A percentile compares a stretch with the other conserved stretches of the same genome.
These are phyloP conservation scores for Aelia acuminata DNA, from an alignment of 2,888 invertebrate species.

Conservation along the genomic window DNA sequence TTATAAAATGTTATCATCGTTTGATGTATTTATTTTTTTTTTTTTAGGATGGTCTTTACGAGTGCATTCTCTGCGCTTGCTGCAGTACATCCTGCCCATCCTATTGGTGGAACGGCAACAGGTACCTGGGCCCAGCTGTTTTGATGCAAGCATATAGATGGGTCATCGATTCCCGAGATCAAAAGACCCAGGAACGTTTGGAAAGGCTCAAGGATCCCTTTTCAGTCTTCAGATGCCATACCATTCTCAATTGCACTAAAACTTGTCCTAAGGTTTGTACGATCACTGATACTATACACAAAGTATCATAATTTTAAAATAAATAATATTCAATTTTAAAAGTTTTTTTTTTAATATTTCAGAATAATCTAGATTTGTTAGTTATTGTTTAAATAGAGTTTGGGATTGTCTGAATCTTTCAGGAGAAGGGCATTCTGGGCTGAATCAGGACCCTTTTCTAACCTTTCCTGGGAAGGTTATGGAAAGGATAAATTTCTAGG, in stretches of 20 bases:
- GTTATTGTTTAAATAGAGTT: too few relatives aligned
- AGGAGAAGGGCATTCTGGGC: too few relatives aligned
- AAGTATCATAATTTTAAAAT: too few relatives aligned
- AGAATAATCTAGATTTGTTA: too few relatives aligned
- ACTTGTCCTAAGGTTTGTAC: conserved; percentile 90
- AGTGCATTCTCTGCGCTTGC: conserved; percentile 98
- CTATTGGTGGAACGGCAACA: conserved; percentile 99
- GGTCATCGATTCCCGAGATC: conserved; percentile 97
- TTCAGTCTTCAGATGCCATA: conserved; percentile 95
- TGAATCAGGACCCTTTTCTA: too few relatives aligned
- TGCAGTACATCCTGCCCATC: conserved; percentile 98
- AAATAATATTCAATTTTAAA: too few relatives aligned
- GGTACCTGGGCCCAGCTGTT: conserved; percentile 98
- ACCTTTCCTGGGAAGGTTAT: too few relatives aligned
- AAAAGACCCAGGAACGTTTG: conserved; percentile 82
- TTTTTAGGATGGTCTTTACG: conserved; percentile 90
- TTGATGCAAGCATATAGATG: conserved; percentile 99
- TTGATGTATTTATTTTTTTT: too few relatives aligned
- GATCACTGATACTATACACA: neutral
- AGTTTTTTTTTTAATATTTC: too few relatives aligned
- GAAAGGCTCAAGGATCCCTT: conserved; percentile 89
- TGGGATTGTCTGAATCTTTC: too few relatives aligned
- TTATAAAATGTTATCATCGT: too few relatives aligned
- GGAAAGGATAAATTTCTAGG: too few relatives aligned
- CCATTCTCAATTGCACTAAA: conserved; percentile 96